Evolutionary conservation across 2,113 vertebrate genomes (phyloP).

Genomic region (Morone saxatilis): DNA sequence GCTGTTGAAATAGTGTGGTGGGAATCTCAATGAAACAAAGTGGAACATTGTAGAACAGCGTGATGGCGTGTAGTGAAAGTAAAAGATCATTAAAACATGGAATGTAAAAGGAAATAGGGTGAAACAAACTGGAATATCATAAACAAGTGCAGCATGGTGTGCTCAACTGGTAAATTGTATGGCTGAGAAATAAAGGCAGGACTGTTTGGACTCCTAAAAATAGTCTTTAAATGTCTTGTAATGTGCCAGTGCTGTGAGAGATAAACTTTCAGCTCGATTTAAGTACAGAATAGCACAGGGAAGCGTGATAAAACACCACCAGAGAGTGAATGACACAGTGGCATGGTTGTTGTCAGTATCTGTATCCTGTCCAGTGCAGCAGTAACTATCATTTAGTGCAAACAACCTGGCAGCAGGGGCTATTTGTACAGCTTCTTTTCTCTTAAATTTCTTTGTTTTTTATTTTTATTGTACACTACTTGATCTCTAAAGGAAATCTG

Average conservation of each 20-base stretch:
- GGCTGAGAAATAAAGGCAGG: slow-evolving; percentile 15
- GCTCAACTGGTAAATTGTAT: slow-evolving; percentile 43
- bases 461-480: too few species aligned
- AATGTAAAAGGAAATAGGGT: slow-evolving; percentile 42
- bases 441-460: not conserved
- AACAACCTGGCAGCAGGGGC: not conserved
- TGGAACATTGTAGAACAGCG: slow-evolving; percentile 18
- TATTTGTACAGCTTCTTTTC: not conserved
- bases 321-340: slow-evolving; percentile 3
- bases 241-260: slow-evolving; percentile 34
- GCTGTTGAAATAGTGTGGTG: slow-evolving; percentile 28
- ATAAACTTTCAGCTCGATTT: slow-evolving; percentile 26
- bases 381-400: not conserved
- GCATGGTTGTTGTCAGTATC: not conserved
- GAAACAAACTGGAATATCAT: slow-evolving; percentile 49
- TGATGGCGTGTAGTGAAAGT: slow-evolving; percentile 33
- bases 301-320: not conserved
- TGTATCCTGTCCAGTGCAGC: not conserved
- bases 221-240: slow-evolving; percentile 46
- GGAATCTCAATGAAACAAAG: slow-evolving; percentile 45
- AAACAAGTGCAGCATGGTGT: slow-evolving; percentile 25
- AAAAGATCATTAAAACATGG: slow-evolving; percentile 38
- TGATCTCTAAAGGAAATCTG: not conserved
- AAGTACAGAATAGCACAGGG: slow-evolving; percentile 6
- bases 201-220: slow-evolving; percentile 46